Percentiles rank a stretch among this genome's conserved stretches.
Evolutionary conservation across 2,113 vertebrate species (phyloP).

Genomic region (Tricholaema leucomelas): DNA sequence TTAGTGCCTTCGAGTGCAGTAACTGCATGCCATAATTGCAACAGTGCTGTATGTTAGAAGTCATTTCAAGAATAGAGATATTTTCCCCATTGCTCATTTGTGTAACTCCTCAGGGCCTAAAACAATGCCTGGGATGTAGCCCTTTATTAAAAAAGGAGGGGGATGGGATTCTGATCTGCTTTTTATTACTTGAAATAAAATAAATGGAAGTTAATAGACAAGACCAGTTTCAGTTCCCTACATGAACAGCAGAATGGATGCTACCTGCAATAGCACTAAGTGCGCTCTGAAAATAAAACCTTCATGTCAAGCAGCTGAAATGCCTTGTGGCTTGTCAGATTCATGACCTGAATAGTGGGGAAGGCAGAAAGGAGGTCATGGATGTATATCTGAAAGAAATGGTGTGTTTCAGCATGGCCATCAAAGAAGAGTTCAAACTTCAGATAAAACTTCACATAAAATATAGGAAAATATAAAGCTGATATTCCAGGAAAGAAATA

Average conservation of each 20-base stretch:
- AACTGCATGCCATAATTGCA: not conserved
- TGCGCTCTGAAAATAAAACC: not conserved
- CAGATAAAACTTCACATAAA: not conserved
- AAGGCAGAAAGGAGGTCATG: not conserved
- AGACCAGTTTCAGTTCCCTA: not conserved
- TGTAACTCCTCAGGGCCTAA: not conserved
- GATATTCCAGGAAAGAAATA: not conserved
- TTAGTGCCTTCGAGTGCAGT: constrained; percentile 30
- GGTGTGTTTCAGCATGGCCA: not conserved
- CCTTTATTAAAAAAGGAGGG: constrained; percentile 16
- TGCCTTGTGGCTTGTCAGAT: not conserved
- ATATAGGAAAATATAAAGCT: not conserved
- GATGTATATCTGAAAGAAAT: not conserved
- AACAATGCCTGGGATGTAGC: not conserved
- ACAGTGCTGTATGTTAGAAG: not conserved
- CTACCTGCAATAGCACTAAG: not conserved
- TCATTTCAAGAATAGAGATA: not conserved
- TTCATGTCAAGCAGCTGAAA: not conserved
- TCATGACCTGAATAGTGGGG: not conserved
- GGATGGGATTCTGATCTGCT: not conserved
- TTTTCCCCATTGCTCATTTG: not conserved
- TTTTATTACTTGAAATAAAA: constrained; percentile 8
- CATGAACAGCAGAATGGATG: not conserved
- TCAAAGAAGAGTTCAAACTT: not conserved
- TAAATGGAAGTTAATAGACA: not conserved